Evolutionary conservation across 2,888 invertebrate genomes (phyloP).

Genomic region (Pomacea canaliculata): DNA sequence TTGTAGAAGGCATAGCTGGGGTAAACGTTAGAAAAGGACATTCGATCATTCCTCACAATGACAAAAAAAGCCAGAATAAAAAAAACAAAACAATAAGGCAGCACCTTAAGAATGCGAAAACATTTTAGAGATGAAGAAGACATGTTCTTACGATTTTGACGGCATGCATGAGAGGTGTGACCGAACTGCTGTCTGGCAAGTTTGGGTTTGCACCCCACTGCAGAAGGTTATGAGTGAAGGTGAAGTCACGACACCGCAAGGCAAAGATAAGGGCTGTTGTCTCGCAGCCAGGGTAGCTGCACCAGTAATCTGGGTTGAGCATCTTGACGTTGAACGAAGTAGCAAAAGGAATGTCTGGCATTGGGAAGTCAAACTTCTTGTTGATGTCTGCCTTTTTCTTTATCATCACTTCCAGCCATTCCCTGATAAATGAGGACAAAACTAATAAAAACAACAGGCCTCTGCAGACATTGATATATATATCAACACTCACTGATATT

Average conservation of each 20-base stretch:
- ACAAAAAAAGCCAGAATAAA: background rate
- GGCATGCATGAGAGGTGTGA: constrained; percentile 67
- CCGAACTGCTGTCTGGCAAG: constrained; percentile 50
- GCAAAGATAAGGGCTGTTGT: constrained; percentile 33
- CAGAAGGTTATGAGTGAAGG: constrained; percentile 47
- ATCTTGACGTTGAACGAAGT: background rate
- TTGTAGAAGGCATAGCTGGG: background rate
- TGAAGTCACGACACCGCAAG: constrained; percentile 23
- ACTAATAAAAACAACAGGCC: too few species aligned
- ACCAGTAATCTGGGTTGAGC: constrained; percentile 34
- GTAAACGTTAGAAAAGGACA: background rate
- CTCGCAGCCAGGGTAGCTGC: constrained; percentile 24
- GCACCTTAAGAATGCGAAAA: background rate
- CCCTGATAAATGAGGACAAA: constrained; percentile 11
- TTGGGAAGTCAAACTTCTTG: constrained; percentile 27
- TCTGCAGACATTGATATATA: too few species aligned
- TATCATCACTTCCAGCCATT: constrained; percentile 25
- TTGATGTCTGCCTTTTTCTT: constrained; percentile 27
- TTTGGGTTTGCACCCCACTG: constrained; percentile 58
- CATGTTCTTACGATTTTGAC: constrained; percentile 51
- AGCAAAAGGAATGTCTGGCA: constrained; percentile 21
- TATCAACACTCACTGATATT: too few species aligned
- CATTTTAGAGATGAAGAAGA: background rate
- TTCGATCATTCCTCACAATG: background rate
- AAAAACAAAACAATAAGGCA: background rate